A percentile compares a stretch with the other conserved stretches of the same genome.
Evolutionary conservation across 2,797 vertebrate genomes (phyloP).

Genomic region (Spea hammondii): DNA sequence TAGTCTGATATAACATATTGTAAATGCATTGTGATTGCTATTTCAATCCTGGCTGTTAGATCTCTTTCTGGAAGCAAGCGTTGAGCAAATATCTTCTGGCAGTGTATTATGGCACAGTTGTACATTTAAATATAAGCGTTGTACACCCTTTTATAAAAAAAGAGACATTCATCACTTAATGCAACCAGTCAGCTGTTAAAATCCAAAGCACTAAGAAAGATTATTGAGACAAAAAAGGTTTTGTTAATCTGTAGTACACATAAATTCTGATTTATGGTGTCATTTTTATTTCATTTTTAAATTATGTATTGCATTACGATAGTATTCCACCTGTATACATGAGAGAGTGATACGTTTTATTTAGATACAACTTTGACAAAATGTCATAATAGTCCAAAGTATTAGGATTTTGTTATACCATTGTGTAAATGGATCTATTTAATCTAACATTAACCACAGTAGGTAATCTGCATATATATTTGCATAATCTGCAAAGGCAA

Average conservation of each 20-base stretch:
- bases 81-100: constrained; percentile 31
- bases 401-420: not conserved
- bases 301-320: not conserved
- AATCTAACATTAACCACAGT: too few relatives aligned
- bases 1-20: too few relatives aligned
- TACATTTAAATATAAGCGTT: constrained; percentile 30
- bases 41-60: constrained; percentile 6
- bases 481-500: too few relatives aligned
- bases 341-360: not conserved
- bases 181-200: constrained; percentile 39
- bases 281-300: constrained; percentile 17
- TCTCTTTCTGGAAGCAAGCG: constrained; percentile 25
- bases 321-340: not conserved
- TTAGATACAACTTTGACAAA: not conserved
- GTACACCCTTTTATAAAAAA: constrained; percentile 42
- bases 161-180: constrained; percentile 45
- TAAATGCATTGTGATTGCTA: not conserved
- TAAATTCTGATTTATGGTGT: not conserved
- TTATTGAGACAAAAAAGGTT: constrained; percentile 25
- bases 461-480: too few relatives aligned
- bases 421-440: not conserved
- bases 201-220: constrained; percentile 31
- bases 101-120: constrained; percentile 25
- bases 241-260: constrained; percentile 6
- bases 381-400: not conserved